These are phyloP conservation scores for Gallinago nigripennis DNA, from an alignment of 2,797 vertebrate genomes.

Conservation along the genomic window DNA sequence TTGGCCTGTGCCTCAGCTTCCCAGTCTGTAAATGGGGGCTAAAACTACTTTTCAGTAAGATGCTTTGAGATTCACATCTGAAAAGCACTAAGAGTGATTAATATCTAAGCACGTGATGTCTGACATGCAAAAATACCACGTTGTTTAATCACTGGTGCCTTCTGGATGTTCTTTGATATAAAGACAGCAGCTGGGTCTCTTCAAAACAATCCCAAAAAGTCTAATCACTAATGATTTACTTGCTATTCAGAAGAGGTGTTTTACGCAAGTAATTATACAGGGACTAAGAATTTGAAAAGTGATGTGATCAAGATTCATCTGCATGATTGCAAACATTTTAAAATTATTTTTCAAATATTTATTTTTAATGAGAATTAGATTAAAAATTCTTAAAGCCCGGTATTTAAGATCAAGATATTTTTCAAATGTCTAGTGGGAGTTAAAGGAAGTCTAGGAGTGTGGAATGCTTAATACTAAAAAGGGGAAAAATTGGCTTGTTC, in stretches of 20 bases:
- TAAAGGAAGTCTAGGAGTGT: conserved; percentile 3
- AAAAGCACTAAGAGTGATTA: conserved; percentile 8
- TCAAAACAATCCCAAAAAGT: conserved; percentile 58
- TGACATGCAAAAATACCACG: conserved; percentile 40
- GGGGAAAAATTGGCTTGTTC: background rate
- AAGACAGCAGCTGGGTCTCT: conserved; percentile 64
- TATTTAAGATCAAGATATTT: background rate
- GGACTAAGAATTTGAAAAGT: conserved; percentile 31
- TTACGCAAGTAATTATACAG: conserved; percentile 23
- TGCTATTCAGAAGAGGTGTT: conserved; percentile 59
- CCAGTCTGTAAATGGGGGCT: background rate
- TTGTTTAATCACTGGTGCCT: conserved; percentile 53
- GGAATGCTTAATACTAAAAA: background rate
- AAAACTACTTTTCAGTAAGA: background rate
- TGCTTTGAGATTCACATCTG: conserved; percentile 6
- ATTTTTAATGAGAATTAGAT: conserved; percentile 48
- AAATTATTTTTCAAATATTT: conserved; percentile 59
- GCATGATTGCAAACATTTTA: conserved; percentile 59
- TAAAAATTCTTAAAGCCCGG: background rate
- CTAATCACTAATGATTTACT: conserved; percentile 58
- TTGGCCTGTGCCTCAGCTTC: background rate
- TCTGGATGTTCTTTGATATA: conserved; percentile 55
- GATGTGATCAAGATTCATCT: conserved; percentile 43
- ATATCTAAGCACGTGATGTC: conserved; percentile 27
- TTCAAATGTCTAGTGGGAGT: background rate